These are phyloP conservation scores for Stegana nigrithorax DNA, from an alignment of 2,888 invertebrate species.

Conservation along the genomic window DNA sequence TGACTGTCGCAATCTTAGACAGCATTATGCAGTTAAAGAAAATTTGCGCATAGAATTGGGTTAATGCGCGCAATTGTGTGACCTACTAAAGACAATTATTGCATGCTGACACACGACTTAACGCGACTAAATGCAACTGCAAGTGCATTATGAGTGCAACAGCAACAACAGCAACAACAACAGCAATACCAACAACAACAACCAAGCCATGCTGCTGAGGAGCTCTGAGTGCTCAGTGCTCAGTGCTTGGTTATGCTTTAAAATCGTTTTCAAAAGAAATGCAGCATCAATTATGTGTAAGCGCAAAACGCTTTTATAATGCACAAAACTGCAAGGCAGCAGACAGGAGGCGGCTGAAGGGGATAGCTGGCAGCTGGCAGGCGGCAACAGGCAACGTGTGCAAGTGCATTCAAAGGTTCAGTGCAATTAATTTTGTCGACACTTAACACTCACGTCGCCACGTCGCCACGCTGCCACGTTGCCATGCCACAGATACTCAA, in stretches of 20 bases:
- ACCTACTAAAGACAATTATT: not conserved
- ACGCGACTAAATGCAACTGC: no score
- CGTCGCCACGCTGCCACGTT: not conserved
- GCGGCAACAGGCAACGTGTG: no score
- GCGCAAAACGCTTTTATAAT: not conserved
- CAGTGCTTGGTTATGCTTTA: not conserved
- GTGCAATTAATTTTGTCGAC: not conserved
- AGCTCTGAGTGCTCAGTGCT: no score
- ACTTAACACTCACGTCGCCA: not conserved
- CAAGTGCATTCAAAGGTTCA: not conserved
- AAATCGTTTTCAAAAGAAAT: not conserved
- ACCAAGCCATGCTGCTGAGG: not conserved
- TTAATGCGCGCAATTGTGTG: conserved; percentile 7
- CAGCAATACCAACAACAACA: not conserved
- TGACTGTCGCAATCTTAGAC: not conserved
- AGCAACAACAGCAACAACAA: no score
- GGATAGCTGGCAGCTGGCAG: no score
- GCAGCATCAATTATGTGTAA: not conserved
- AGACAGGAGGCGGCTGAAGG: no score
- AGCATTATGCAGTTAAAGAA: no score
- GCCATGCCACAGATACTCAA: not conserved
- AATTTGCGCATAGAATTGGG: not conserved
- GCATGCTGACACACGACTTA: no score
- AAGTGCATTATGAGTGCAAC: no score
- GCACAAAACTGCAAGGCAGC: no score